A percentile compares a stretch with the other conserved stretches of the same genome.
Conservation (phyloP, 2,113 vertebrate species). For the Sphyrna mokarran region DNA sequence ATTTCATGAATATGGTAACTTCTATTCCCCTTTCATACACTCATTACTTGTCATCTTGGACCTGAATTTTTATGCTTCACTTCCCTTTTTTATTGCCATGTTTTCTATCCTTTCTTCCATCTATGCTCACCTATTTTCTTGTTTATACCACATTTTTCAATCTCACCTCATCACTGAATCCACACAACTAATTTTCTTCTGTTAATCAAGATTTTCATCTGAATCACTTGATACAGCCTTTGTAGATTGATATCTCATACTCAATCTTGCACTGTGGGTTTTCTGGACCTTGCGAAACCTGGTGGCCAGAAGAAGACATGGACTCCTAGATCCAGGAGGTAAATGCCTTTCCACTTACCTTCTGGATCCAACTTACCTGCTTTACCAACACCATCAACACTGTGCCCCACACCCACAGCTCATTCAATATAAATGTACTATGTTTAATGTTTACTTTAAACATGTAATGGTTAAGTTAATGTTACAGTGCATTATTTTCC, state of each 20-base stretch:
- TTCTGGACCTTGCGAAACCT: no score
- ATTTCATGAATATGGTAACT: not conserved
- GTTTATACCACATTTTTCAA: not conserved
- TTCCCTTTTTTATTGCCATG: not conserved
- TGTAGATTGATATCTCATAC: not conserved
- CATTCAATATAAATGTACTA: not conserved
- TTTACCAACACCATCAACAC: no score
- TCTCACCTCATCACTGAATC: not conserved
- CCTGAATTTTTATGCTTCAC: not conserved
- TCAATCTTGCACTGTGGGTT: no score
- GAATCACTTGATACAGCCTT: not conserved
- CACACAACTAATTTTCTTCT: not conserved
- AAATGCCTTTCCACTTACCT: no score
- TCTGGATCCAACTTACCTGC: no score
- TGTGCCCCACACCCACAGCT: not conserved
- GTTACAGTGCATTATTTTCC: not conserved
- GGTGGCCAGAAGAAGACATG: no score
- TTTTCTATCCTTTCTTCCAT: not conserved
- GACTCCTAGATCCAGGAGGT: no score
- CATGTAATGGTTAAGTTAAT: not conserved
- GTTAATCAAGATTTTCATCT: not conserved
- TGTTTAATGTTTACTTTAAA: not conserved
- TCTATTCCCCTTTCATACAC: not conserved
- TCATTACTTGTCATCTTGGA: not conserved
- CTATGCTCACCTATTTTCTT: no score